Evolutionary conservation across 2,888 invertebrate species (phyloP), one percentile per base, ranked within the genome.

Genomic region (Boloria euphrosyne): DNA sequence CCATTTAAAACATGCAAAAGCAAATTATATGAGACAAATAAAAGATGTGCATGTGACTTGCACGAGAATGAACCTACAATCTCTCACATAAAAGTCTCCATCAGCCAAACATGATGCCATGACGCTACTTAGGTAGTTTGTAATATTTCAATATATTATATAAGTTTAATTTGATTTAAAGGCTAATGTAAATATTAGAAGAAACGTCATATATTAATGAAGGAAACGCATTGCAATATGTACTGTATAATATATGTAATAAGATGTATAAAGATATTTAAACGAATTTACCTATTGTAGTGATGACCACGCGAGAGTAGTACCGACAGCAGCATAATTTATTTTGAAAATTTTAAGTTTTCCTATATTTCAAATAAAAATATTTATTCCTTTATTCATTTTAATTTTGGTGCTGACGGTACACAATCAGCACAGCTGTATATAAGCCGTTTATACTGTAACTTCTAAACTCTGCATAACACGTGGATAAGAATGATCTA

Each of bases 261-360:
- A 77, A 74, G 76, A 80, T 90, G 90, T 90, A 90, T 80, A 91
- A 89, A 91, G 82, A 86, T 90, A 89, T 87, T 89, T 90, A 89
- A 90, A 90, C 90, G 90, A 90, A 90, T 90, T 90, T 90, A 89
- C 87, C 73, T 74, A 80, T 73, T 76, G 74, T 86, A 83, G 81
- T 77, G 78, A 74, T 50, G 53, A 82, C 82, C 82, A 83, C 83
- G 83, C 80, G 71, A 67, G 50, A 66, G 65, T 38, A 38, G 31
- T 68, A 63, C 55, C 7, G 61, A 66, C 63, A 54, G 64, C 64
- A 54, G 50, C n/a, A 54, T 27, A 51, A 27, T 6, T 55, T n/a
- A 16, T n/a, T 38, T 10, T 2, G 2, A 10, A 49, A 52, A 52
- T 18, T 17, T 38, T 18, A 31, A 27, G 31, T 54, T 63, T 50